phyloP scores from a whole-genome alignment of 2,113 vertebrate species.

The Falcunculus frontatus region DNA sequence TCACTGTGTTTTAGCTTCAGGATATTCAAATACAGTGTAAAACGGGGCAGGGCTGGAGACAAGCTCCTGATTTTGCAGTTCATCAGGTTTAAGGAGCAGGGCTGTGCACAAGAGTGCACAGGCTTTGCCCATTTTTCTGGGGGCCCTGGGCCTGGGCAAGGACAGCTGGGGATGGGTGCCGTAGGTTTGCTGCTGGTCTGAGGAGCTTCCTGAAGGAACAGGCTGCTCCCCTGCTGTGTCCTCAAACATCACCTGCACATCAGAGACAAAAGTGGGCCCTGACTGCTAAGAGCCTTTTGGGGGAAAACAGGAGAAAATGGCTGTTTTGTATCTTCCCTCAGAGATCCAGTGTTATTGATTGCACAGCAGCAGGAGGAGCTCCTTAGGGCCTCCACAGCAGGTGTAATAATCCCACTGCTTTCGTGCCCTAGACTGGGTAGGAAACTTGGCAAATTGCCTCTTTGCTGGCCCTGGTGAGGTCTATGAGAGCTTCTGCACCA shows the following conservation, averaged over 20 bases:
- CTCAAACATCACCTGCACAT: accelerated
- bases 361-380: not conserved
- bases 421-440: not conserved
- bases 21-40: not conserved
- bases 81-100: not conserved
- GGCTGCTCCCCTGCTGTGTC: not conserved
- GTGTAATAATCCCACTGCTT: not conserved
- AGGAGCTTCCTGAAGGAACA: not conserved
- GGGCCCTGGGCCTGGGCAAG: not conserved
- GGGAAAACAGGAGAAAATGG: not conserved
- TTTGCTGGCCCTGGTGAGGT: not conserved
- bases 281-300: not conserved
- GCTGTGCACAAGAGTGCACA: accelerated
- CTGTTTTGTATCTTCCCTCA: accelerated
- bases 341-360: not conserved
- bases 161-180: not conserved
- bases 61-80: not conserved
- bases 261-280: not conserved
- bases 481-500: not conserved
- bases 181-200: accelerated
- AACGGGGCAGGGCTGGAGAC: not conserved
- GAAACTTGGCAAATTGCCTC: not conserved
- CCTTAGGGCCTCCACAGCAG: not conserved
- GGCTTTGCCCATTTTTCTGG: not conserved
- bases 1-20: not conserved